Base-by-base conservation (phyloP, 2,888 invertebrate species). In the Xestobium rufovillosum region DNA sequence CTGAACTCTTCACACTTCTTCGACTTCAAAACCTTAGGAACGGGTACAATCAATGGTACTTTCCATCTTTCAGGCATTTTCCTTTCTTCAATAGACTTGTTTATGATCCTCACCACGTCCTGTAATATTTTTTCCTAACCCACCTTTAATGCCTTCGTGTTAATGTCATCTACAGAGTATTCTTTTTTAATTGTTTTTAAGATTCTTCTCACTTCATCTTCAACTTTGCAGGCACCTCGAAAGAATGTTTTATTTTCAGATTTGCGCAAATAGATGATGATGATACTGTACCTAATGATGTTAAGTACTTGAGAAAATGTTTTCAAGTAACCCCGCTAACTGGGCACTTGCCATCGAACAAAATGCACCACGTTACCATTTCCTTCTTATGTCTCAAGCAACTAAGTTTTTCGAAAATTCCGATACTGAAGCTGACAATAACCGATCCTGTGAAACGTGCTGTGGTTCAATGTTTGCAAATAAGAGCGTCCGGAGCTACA, bases 401-500 rank as follows among this genome's bases (percentile, higher is more conserved):
- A 10, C 39, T 60, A 15, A 44, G 47, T 25, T 55, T 63, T 6
- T 38, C 35, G 4, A 48, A 55, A 26, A 35, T 59, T 8, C 57
- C 62, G 1, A 38, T 64, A 11, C 53, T 56, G 33, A 45, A 51
- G 28, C 56, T 56, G 17, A 47, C 42, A 13, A 45, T 62, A 23
- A 39, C 52, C 13, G 65, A 65, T 36, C 44, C 51, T 23, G 40
- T 44, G 3, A 47, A 50, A n/a, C 48, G 53, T 33, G 44, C 44
- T n/a, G 40, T 55, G 19, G 45, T 63, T 1, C 51, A 53, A 15
- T 41, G 42, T 8, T 60, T 56, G 39, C 38, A 47, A 15, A 36
- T 63, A 9, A 54, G 40, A 15, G 49, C 51, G 9, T 55, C 58
- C 12, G 66, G 59, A 3, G 49, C 43, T 32, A 55, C 54, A n/a